Evolutionary conservation across 1,140 invertebrate genomes (phyloP), one percentile per base, ranked within the genome.

Genomic region (Atta cephalotes): DNA sequence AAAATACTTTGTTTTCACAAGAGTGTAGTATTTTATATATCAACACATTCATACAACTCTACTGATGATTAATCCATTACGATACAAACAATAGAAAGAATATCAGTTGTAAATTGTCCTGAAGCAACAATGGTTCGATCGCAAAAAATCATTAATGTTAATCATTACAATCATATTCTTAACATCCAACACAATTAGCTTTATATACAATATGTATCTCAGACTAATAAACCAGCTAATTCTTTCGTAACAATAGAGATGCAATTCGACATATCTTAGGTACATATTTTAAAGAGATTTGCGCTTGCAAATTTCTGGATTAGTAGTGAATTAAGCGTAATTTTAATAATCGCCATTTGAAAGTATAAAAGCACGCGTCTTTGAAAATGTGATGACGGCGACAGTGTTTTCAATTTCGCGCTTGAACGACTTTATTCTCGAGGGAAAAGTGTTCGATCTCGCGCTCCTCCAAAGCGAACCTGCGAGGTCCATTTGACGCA

Each of bases 391-490:
- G 78, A 80, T 70, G 78, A 80, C 63, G 62, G 62, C 77, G 63
- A 80, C 78, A 39, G 78, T 80, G 78, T 80, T 80, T 80, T 68
- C 78, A 80, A 80, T 80, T 80, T 80, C 78, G 49, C 78, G 78
- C 78, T 68, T 63, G 78, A 68, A 63, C 14, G 49, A 68, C 31
- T 80, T 80, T 39, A 80, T 80, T 80, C 78, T 80, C 63, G 49
- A 39, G 78, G 63, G 78, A 80, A 53, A 45, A 51, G 63, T 70
- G 78, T 80, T 80, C 78, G 63, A 80, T 80, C 28, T 31, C 77
- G 45, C 45, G 45, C 45, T 66, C 28, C 35, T 70, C 49, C 63
- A 70, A 80, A 80, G 78, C 9, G 49, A 6, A 35, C 25, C 6
- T 16, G 49, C 78, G 49, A 68, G 63, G 28, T 53, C 78, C 63